Conservation (phyloP, 2,888 invertebrate genomes). For the Hirtodrosophila histrioides region DNA sequence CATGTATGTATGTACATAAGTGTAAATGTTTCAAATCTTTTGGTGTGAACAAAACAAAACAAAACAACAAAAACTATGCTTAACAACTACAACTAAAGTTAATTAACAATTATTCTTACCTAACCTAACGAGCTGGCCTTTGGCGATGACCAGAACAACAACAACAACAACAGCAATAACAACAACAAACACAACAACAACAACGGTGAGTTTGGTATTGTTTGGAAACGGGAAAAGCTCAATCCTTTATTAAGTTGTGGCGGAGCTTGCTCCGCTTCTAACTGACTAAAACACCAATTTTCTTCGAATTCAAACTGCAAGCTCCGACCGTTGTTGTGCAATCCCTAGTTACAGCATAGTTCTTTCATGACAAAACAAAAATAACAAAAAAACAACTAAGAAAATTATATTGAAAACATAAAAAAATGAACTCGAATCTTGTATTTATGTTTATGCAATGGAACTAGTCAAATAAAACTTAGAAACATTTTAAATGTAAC, state of each 20-base stretch:
- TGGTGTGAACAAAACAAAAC: constrained; percentile 60
- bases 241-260: constrained; percentile 71
- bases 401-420: constrained; percentile 44
- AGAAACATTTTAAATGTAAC: constrained; percentile 81
- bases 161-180: constrained; percentile 12
- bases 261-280: constrained; percentile 40
- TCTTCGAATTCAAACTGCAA: constrained; percentile 62
- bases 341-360: constrained; percentile 32
- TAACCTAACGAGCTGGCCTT: constrained; percentile 40
- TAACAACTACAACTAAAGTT: constrained; percentile 67
- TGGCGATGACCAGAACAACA: constrained; percentile 25
- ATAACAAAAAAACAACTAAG: constrained; percentile 28
- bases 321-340: constrained; percentile 55
- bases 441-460: constrained; percentile 81
- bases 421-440: constrained; percentile 69
- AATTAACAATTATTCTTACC: constrained; percentile 68
- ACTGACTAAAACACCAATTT: constrained; percentile 79
- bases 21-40: constrained; percentile 71
- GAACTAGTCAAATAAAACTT: constrained; percentile 82
- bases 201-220: constrained; percentile 60
- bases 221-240: constrained; percentile 67
- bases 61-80: constrained; percentile 55
- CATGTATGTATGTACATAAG: constrained; percentile 74
- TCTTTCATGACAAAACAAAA: constrained; percentile 51
- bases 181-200: constrained; percentile 27